A percentile compares a stretch with the other conserved stretches of the same genome.
phyloP scores from a whole-genome alignment of 1,140 invertebrate genomes.

The Phthorimaea operculella region DNA sequence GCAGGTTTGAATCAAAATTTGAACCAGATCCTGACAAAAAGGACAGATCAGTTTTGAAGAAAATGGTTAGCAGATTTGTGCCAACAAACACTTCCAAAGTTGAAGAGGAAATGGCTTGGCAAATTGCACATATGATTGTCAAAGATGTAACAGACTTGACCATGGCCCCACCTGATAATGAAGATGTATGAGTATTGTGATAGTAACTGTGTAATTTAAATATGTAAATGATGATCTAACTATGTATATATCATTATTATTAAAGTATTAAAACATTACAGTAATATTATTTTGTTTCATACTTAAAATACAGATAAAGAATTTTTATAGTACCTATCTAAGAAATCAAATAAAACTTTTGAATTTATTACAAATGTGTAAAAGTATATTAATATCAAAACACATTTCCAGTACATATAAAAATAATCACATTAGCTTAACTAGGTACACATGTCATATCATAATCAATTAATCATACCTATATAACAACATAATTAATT shows the following conservation, averaged over 20 bases:
- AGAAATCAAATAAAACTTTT: background rate
- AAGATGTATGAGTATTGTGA: constrained; percentile 52
- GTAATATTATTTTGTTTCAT: background rate
- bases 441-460: too few species aligned
- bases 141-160: constrained; percentile 91
- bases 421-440: too few species aligned
- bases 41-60: constrained; percentile 67
- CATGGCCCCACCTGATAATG: constrained; percentile 68
- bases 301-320: background rate
- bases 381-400: background rate
- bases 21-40: constrained; percentile 84
- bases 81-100: constrained; percentile 85
- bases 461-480: too few species aligned
- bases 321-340: too few species aligned
- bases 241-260: constrained; percentile 15
- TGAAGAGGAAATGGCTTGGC: constrained; percentile 94
- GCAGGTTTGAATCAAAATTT: constrained; percentile 89
- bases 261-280: constrained; percentile 1
- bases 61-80: constrained; percentile 82
- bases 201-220: constrained; percentile 28
- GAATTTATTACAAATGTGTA: background rate
- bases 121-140: constrained; percentile 94
- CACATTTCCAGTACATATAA: background rate
- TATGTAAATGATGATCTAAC: constrained; percentile 45
- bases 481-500: too few species aligned